These are phyloP conservation scores for Scalopus aquaticus DNA, from an alignment of 2,113 vertebrate species.

Conservation along the genomic window DNA sequence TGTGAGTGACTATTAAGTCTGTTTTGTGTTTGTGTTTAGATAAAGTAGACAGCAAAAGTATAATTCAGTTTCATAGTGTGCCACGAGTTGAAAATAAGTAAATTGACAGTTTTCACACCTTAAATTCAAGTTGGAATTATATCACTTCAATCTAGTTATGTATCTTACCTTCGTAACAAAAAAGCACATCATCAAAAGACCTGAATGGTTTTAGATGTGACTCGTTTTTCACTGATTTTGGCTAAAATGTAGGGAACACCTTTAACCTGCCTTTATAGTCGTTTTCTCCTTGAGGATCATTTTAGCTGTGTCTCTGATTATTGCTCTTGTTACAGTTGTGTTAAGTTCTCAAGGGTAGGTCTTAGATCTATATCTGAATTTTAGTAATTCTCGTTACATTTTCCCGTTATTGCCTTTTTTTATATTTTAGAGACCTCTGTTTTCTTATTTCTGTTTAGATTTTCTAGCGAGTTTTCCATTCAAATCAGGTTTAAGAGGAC, in stretches of 20 bases:
- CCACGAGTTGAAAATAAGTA: background rate
- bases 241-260: background rate
- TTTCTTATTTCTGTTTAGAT: background rate
- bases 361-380: background rate
- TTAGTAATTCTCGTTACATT: background rate
- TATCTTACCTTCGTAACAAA: background rate
- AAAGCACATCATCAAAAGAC: background rate
- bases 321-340: background rate
- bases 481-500: conserved; percentile 10
- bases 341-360: background rate
- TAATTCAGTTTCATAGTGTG: background rate
- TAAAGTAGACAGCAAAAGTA: background rate
- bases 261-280: background rate
- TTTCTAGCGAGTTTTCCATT: conserved; percentile 1
- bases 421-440: background rate
- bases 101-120: background rate
- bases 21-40: background rate
- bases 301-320: background rate
- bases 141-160: background rate
- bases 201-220: background rate
- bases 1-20: background rate
- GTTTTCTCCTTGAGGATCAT: background rate
- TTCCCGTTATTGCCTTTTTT: background rate
- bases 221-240: background rate
- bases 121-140: background rate